Percentiles rank a stretch among this genome's conserved stretches.
Conservation (phyloP, 2,113 vertebrate genomes). For the Cynocephalus volans region DNA sequence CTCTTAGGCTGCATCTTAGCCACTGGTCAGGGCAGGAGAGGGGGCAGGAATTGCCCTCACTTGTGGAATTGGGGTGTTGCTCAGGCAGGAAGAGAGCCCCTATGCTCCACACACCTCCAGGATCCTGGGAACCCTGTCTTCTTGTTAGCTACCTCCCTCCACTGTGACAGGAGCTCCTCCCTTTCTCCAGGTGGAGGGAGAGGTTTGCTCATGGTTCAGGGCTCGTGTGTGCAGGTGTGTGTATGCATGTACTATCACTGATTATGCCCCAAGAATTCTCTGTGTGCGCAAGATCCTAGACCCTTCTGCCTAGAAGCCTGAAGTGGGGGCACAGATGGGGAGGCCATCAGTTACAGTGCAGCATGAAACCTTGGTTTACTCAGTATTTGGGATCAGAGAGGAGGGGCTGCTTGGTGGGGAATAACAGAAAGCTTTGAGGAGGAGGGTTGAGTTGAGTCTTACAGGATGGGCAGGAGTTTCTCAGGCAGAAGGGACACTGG, state of each 20-base stretch:
- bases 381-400: not conserved
- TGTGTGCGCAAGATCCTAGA: not conserved
- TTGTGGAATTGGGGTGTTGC: not conserved
- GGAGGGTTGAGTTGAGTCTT: not conserved
- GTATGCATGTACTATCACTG: accelerated
- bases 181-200: not conserved
- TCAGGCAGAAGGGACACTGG: slow-evolving; percentile 46
- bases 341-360: not conserved
- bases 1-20: not conserved
- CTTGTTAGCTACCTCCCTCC: not conserved
- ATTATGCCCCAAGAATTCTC: not conserved
- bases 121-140: not conserved
- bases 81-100: not conserved
- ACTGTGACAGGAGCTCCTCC: not conserved
- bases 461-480: not conserved
- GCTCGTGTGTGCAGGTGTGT: not conserved
- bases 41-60: not conserved
- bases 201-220: not conserved
- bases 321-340: not conserved
- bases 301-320: not conserved
- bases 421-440: slow-evolving; percentile 38
- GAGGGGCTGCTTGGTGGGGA: not conserved
- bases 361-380: not conserved
- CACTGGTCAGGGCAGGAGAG: not conserved
- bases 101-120: not conserved